Evolutionary conservation across 2,797 vertebrate species (phyloP).

Genomic region (Orientallactaga sibirica): DNA sequence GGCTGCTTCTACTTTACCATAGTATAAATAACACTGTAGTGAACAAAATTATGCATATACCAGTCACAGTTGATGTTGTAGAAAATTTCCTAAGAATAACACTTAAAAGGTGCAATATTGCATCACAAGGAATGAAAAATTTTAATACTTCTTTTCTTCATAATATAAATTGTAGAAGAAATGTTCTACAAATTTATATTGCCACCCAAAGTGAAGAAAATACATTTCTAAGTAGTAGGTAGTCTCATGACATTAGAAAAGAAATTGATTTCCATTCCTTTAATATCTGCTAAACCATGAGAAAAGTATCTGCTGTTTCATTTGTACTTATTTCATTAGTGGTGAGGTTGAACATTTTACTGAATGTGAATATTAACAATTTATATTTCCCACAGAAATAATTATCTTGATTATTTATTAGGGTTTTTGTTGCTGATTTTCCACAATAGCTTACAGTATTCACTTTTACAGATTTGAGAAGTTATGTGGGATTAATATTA

Average conservation of each 20-base stretch:
- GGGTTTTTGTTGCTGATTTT: conserved; percentile 28
- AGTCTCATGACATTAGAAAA: conserved; percentile 41
- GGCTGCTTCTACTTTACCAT: background rate
- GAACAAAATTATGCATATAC: background rate
- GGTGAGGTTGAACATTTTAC: background rate
- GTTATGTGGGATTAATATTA: background rate
- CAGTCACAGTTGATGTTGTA: background rate
- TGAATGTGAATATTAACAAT: too few relatives aligned
- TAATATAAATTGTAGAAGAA: conserved; percentile 21
- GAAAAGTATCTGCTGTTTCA: background rate
- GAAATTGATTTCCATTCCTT: conserved; percentile 1
- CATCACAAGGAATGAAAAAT: background rate
- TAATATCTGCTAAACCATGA: conserved; percentile 16
- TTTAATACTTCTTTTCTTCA: background rate
- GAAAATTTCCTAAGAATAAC: background rate
- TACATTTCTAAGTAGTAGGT: background rate
- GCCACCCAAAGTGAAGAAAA: background rate
- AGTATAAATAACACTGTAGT: background rate
- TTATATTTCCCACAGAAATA: background rate
- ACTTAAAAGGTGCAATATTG: conserved; percentile 9
- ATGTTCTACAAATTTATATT: background rate
- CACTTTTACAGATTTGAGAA: background rate
- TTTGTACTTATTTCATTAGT: conserved; percentile 36
- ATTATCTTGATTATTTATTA: background rate
- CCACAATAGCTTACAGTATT: background rate